These are phyloP conservation scores for Listronotus oregonensis DNA, from an alignment of 1,140 invertebrate genomes.

Conservation along the genomic window DNA sequence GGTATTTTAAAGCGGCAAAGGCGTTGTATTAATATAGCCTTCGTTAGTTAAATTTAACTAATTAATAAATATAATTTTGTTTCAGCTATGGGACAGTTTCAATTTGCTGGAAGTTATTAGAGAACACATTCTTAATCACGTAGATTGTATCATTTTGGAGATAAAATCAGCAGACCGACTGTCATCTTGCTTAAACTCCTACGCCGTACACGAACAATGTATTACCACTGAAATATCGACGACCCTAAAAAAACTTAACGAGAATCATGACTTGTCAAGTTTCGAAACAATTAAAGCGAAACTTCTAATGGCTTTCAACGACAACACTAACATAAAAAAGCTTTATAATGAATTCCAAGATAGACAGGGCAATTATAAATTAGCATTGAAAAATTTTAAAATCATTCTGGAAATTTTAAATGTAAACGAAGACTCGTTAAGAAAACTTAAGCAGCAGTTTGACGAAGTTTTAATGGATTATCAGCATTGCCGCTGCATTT, in stretches of 20 bases:
- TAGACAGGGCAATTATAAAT: constrained; percentile 45
- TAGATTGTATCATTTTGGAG: constrained; percentile 43
- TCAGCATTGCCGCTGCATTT: constrained; percentile 43
- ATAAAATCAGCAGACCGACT: constrained; percentile 39
- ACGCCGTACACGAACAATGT: constrained; percentile 29
- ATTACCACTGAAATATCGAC: constrained; percentile 31
- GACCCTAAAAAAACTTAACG: constrained; percentile 32
- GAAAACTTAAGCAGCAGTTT: constrained; percentile 48
- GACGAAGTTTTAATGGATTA: constrained; percentile 47
- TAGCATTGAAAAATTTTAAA: constrained; percentile 50
- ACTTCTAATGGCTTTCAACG: constrained; percentile 34
- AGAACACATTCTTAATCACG: constrained; percentile 40
- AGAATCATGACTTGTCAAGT: constrained; percentile 24
- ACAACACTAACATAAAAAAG: constrained; percentile 35
- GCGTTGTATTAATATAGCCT: no score
- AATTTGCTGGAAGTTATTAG: constrained; percentile 39
- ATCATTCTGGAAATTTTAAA: constrained; percentile 49
- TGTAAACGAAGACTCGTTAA: constrained; percentile 42
- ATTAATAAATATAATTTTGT: background rate
- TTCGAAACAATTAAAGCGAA: constrained; percentile 40
- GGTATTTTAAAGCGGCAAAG: no score
- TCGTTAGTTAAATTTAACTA: no score
- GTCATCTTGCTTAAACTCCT: constrained; percentile 32
- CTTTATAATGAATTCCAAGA: constrained; percentile 37
- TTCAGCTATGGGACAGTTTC: constrained; percentile 32